A percentile compares a stretch with the other conserved stretches of the same genome.
These are phyloP conservation scores for Steinernema scapterisci DNA, from an alignment of 2,888 invertebrate species.

Conservation along the genomic window DNA sequence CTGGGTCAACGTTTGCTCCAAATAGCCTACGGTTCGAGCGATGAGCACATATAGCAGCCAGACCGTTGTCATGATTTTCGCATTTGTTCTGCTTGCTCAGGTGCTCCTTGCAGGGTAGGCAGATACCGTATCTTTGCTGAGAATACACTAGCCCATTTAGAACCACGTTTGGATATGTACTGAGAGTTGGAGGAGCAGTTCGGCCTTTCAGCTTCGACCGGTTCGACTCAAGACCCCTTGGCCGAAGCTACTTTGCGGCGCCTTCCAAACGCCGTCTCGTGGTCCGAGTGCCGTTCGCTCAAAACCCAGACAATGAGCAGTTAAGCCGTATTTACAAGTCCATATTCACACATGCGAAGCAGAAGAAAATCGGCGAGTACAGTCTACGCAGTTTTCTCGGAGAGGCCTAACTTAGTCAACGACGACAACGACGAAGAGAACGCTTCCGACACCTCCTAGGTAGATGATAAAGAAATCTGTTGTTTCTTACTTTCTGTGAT, in stretches of 20 bases:
- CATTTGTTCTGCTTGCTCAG: not conserved
- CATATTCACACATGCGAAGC: constrained; percentile 37
- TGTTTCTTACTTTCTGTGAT: not conserved
- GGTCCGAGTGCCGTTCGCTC: constrained; percentile 41
- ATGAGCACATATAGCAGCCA: not conserved
- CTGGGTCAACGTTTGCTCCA: not conserved
- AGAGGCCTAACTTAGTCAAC: not conserved
- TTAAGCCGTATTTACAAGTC: constrained; percentile 40
- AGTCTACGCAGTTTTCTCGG: constrained; percentile 11
- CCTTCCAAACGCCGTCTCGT: constrained; percentile 39
- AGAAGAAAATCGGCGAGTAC: constrained; percentile 34
- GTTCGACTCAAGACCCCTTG: not conserved
- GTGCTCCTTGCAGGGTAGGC: not conserved
- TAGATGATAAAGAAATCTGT: not conserved
- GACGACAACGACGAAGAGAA: not conserved
- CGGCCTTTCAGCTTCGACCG: constrained; percentile 7
- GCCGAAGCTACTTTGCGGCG: constrained; percentile 6
- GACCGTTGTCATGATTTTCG: not conserved
- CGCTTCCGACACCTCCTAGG: constrained; percentile 17
- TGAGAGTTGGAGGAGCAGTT: constrained; percentile 2
- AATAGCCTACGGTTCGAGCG: not conserved
- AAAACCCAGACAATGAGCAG: constrained; percentile 39
- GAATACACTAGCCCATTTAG: not conserved
- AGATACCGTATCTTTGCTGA: too few relatives aligned
- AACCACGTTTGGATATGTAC: not conserved